Percentiles rank a stretch among this genome's conserved stretches.
Evolutionary conservation across 2,797 vertebrate genomes (phyloP).

Genomic region (Tarsius wallacei): DNA sequence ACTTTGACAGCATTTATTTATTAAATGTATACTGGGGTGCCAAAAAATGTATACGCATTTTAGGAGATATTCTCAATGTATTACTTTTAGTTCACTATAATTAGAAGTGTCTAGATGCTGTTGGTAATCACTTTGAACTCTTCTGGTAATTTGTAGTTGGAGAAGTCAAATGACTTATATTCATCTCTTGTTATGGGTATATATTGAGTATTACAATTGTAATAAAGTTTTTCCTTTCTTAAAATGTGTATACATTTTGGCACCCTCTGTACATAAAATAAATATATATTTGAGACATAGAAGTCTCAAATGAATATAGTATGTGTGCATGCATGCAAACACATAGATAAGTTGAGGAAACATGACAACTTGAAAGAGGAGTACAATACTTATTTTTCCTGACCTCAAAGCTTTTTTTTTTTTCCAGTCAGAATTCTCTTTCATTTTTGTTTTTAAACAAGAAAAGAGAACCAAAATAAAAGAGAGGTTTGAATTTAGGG

Average conservation of each 20-base stretch:
- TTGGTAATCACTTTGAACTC: no score
- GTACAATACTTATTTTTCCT: conserved; percentile 3
- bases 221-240: no score
- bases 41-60: no score
- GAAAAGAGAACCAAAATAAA: conserved; percentile 56
- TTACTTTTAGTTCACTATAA: no score
- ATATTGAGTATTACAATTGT: no score
- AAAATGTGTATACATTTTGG: neutral
- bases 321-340: no score
- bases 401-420: conserved; percentile 11
- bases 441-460: conserved; percentile 32
- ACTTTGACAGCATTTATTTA: neutral
- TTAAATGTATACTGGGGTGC: neutral
- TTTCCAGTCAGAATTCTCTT: neutral
- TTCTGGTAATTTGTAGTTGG: no score
- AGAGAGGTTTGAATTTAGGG: conserved; percentile 48
- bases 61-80: no score
- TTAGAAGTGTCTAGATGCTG: no score
- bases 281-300: neutral
- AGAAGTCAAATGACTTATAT: no score
- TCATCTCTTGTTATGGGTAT: no score
- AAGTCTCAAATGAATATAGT: neutral
- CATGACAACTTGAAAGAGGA: neutral
- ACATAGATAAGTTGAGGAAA: neutral
- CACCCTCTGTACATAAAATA: neutral